A percentile compares a stretch with the other conserved stretches of the same genome.
phyloP scores from a whole-genome alignment of 1,140 invertebrate genomes.

The Dinoponera quadriceps region DNA sequence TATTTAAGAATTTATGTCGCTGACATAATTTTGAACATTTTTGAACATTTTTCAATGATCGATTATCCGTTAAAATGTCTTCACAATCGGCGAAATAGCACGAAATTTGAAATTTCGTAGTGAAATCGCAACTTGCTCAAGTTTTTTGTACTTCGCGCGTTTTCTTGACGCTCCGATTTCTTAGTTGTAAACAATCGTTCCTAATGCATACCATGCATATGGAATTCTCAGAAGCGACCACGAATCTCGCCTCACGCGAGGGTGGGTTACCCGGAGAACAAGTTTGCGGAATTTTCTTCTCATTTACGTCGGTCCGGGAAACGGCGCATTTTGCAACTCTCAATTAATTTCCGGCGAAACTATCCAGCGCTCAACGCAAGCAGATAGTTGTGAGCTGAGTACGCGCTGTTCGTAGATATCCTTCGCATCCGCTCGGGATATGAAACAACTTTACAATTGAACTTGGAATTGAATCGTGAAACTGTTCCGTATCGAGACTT shows the following conservation, averaged over 20 bases:
- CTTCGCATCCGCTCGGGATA: background rate
- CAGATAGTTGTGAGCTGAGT: constrained; percentile 2
- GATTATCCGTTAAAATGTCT: constrained; percentile 13
- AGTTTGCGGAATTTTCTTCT: constrained; percentile 50
- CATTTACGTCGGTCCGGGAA: constrained; percentile 4
- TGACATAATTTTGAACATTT: too few species aligned
- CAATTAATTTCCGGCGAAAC: constrained; percentile 41
- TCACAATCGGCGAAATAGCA: background rate
- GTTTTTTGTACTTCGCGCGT: background rate
- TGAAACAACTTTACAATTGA: background rate
- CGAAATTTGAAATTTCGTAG: background rate
- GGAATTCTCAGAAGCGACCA: constrained; percentile 1
- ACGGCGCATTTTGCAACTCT: constrained; percentile 18
- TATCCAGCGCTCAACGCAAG: background rate
- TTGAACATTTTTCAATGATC: too few species aligned
- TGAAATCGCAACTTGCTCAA: background rate
- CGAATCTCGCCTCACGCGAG: background rate
- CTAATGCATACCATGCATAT: background rate
- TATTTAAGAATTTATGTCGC: background rate
- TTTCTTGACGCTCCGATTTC: background rate
- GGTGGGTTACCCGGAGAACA: background rate
- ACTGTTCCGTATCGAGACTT: background rate
- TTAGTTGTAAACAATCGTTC: background rate
- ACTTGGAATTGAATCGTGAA: background rate
- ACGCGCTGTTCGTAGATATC: background rate